Evolutionary conservation across 30 jellyfish, hydroid and myxozoan species (phyloP), one percentile per base, ranked within the genome.

Genomic region (Sanderia malayensis): DNA sequence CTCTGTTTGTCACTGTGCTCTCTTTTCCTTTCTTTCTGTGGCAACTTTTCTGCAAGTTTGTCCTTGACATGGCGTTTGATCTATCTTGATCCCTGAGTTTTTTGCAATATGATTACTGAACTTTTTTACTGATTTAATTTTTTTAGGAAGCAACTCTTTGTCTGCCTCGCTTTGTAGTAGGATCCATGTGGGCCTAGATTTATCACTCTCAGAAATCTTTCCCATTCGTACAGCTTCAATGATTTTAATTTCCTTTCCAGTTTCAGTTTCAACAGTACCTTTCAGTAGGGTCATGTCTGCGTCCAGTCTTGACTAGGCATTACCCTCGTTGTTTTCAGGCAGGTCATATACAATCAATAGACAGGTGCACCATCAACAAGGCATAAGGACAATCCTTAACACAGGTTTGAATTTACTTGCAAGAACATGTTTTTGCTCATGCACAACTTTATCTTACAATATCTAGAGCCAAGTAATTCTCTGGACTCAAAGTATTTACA

Each of bases 1-100:
- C 87, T 44, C 41, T 31, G 26, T 33, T 61, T 76, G 79, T 44
- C 79, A 76, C 80, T 10, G 22, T 32, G 34, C 80, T 73, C 75
- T 73, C 24, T 17, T 34, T 75, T 58, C 76, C 58, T 74, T 60
- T 74, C 70, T 61, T 60, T 57, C 70, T n/a, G 57, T 29, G 55
- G 30, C 37, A 4, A 73, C 59, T 26, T 74, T 74, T 61, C 32
- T 74, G 68, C 78, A 74, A 74, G 22, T 74, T 7, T 2, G 13
- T 37, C 86, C 17, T 44, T 55, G 74, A 58, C 55, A 44, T 55
- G 85, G 76, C 31, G 85, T 73, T 58, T 58, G 85, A 73, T 73
- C 85, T 31, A 64, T 52, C 33, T 73, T 73, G 76, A 73, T 52
- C 22, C 33, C 29, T 21, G 57, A 58, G 74, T 73, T 55, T 73